These are phyloP conservation scores for Cyanoderma ruficeps DNA, from an alignment of 2,113 vertebrate species.

Conservation along the genomic window DNA sequence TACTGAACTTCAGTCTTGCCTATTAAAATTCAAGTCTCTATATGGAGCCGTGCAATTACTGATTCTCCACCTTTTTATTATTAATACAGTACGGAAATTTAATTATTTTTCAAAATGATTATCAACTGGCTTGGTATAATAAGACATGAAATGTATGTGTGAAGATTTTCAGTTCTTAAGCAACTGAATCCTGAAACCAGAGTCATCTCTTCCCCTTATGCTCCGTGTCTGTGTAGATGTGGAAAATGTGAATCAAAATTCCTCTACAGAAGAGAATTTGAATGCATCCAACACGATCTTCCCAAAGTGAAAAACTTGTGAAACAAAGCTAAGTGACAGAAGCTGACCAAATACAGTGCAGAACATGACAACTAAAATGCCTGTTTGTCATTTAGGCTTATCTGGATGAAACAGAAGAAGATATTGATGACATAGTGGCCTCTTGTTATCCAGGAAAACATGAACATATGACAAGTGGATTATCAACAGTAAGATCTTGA, in stretches of 20 bases:
- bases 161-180: background rate
- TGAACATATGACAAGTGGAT: constrained; percentile 71
- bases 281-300: background rate
- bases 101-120: background rate
- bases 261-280: background rate
- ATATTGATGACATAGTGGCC: constrained; percentile 75
- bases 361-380: background rate
- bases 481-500: constrained; percentile 80
- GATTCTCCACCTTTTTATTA: background rate
- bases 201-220: background rate
- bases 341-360: background rate
- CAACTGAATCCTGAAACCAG: background rate
- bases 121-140: background rate
- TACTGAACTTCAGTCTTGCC: background rate
- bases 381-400: constrained; percentile 77
- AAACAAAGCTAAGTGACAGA: background rate
- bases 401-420: constrained; percentile 80
- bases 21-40: background rate
- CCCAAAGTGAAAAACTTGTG: background rate
- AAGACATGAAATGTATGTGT: background rate
- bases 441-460: constrained; percentile 65
- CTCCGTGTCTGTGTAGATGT: background rate
- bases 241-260: background rate
- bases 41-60: background rate
- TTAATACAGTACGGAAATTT: background rate